phyloP scores from a whole-genome alignment of 1,140 invertebrate species.

The Meloidogyne floridensis region DNA sequence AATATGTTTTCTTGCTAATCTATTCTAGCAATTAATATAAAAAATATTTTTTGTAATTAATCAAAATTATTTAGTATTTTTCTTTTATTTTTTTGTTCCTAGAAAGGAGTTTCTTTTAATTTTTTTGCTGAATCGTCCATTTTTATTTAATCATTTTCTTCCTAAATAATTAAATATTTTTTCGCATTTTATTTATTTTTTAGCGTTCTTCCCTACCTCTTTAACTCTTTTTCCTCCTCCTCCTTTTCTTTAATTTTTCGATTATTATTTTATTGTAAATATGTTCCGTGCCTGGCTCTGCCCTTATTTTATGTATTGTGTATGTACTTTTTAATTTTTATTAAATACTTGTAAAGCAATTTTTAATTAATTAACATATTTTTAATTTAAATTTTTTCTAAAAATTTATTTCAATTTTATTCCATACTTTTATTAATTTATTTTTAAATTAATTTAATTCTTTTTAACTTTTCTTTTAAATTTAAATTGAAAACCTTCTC shows the following conservation, averaged over 20 bases:
- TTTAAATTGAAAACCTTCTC: not conserved
- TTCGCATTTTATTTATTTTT: not conserved
- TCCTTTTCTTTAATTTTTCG: not conserved
- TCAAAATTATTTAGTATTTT: not conserved
- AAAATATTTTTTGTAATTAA: too few species aligned
- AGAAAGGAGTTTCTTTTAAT: not conserved
- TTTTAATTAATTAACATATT: not conserved
- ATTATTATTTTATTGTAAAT: not conserved
- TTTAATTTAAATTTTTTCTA: not conserved
- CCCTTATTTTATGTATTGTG: not conserved
- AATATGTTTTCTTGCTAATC: too few species aligned
- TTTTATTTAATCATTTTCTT: slow-evolving; percentile 7
- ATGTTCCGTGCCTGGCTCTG: not conserved
- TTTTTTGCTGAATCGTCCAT: not conserved
- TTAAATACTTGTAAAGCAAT: too few species aligned
- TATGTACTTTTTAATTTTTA: too few species aligned
- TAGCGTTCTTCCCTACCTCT: not conserved
- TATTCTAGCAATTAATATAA: too few species aligned
- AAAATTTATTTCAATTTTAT: not conserved
- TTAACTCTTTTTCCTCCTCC: not conserved
- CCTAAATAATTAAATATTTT: not conserved
- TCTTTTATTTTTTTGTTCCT: not conserved
- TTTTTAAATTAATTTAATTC: not conserved
- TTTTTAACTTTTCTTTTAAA: slow-evolving; percentile 7
- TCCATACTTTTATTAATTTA: slow-evolving; percentile 11